Conservation (phyloP, 2,888 invertebrate species). For the Limenitis camilla region DNA sequence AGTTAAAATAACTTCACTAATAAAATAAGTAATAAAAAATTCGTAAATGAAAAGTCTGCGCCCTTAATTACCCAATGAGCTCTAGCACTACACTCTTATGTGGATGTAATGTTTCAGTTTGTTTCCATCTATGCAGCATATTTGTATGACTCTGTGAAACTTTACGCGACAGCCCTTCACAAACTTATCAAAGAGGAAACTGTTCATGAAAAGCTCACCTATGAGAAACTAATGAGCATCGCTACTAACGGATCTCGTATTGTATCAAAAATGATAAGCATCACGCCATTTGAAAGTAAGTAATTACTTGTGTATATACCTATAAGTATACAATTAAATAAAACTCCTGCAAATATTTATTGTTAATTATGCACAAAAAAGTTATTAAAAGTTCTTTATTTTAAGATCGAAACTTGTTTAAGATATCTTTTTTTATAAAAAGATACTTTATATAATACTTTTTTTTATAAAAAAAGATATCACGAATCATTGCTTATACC, state of each 20-base stretch:
- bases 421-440: no score
- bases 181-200: slow-evolving; percentile 77
- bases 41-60: no score
- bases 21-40: no score
- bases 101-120: slow-evolving; percentile 73
- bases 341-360: neutral
- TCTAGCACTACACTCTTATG: neutral
- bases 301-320: slow-evolving; percentile 24
- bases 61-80: no score
- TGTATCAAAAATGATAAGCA: slow-evolving; percentile 88
- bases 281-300: slow-evolving; percentile 91
- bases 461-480: no score
- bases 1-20: no score
- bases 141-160: slow-evolving; percentile 93
- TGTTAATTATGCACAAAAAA: neutral
- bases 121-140: slow-evolving; percentile 94
- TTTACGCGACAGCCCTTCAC: slow-evolving; percentile 92
- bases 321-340: neutral
- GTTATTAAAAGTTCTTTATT: neutral
- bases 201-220: slow-evolving; percentile 63
- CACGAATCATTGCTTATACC: no score
- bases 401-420: no score
- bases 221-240: slow-evolving; percentile 78
- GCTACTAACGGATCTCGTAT: slow-evolving; percentile 91
- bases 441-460: no score